phyloP scores from a whole-genome alignment of 2,888 invertebrate genomes.

The Nasonovia ribisnigri region DNA sequence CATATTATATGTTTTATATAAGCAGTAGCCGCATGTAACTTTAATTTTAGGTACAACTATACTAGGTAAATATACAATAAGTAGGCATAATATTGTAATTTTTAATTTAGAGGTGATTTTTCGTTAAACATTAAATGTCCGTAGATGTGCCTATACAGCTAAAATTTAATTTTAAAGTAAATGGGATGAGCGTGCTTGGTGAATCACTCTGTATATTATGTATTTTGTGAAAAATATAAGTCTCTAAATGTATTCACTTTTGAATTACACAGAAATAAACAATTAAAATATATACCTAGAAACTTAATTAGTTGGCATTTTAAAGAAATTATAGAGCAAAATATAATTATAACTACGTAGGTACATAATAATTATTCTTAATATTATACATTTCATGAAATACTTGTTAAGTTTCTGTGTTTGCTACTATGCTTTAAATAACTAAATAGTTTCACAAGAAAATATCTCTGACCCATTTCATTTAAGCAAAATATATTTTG shows the following conservation, averaged over 20 bases:
- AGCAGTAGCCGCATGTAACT: not conserved
- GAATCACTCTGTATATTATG: too few species aligned
- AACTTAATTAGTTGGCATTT: too few species aligned
- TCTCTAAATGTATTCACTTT: too few species aligned
- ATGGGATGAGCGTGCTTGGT: too few species aligned
- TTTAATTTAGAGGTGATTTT: not conserved
- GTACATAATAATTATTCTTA: not conserved
- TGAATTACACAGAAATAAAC: too few species aligned
- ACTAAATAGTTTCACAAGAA: not conserved
- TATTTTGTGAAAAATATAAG: too few species aligned
- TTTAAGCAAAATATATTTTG: not conserved
- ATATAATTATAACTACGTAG: not conserved
- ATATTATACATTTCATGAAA: not conserved
- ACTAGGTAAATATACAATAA: not conserved
- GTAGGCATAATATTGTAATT: not conserved
- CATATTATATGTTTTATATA: not conserved
- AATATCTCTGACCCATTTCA: not conserved
- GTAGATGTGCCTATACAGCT: too few species aligned
- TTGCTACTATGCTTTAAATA: not conserved
- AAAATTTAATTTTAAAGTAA: not conserved
- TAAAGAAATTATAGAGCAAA: not conserved
- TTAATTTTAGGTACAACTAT: not conserved
- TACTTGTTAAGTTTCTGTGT: not conserved
- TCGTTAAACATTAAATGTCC: not conserved
- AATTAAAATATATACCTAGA: too few species aligned